Evolutionary conservation across 2,113 vertebrate genomes (phyloP).

Genomic region (Oncorhynchus nerka): DNA sequence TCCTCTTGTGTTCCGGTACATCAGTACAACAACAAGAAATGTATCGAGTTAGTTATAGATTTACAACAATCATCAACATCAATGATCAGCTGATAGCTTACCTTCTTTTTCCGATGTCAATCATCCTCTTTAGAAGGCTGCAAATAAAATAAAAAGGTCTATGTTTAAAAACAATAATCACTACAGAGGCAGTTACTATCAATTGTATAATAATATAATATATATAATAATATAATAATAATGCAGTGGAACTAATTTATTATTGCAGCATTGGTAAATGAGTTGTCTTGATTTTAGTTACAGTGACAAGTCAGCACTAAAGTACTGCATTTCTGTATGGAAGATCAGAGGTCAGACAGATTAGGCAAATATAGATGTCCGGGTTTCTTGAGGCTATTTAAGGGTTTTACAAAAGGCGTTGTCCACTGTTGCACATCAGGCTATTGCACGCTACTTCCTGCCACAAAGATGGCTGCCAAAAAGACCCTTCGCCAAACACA

Average conservation of each 20-base stretch:
- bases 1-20: too few species aligned
- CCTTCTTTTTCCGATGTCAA: too few species aligned
- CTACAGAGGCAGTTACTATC: too few species aligned
- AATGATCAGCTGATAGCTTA: too few species aligned
- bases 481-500: background rate
- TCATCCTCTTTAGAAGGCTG: too few species aligned
- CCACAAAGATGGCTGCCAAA: slow-evolving; percentile 7
- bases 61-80: too few species aligned
- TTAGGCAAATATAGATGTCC: background rate
- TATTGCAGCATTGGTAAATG: background rate
- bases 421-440: slow-evolving; percentile 5
- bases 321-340: background rate
- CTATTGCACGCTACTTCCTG: slow-evolving; percentile 11
- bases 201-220: too few species aligned
- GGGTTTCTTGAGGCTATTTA: background rate
- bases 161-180: too few species aligned
- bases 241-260: background rate
- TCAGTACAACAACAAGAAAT: too few species aligned
- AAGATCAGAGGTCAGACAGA: background rate
- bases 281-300: background rate
- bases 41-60: too few species aligned
- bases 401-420: background rate
- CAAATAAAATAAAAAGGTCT: too few species aligned
- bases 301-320: background rate
- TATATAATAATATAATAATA: too few species aligned